Evolutionary conservation across 2,113 vertebrate genomes (phyloP).

Genomic region (Tetraodon nigroviridis): DNA sequence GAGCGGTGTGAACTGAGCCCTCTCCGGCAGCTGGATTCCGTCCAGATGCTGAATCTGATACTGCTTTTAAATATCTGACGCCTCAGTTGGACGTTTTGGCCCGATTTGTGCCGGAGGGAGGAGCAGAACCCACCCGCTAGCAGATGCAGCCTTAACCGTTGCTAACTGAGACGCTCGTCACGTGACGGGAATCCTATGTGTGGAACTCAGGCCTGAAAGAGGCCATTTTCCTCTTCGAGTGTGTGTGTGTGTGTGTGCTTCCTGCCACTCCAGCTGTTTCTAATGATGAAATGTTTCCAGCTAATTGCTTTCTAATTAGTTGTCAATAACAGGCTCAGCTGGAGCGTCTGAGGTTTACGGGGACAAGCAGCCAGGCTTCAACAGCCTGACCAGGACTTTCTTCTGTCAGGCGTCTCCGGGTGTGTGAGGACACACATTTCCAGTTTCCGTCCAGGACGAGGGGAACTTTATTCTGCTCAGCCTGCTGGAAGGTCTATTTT

Average conservation of each 20-base stretch:
- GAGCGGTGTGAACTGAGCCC: too few species aligned
- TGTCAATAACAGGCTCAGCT: constrained; percentile 75
- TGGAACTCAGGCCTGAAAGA: constrained; percentile 25
- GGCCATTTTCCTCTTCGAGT: constrained; percentile 31
- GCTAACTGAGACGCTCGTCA: too few species aligned
- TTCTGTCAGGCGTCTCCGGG: too few species aligned
- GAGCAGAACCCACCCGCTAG: too few species aligned
- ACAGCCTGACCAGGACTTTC: background rate
- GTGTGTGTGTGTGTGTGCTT: constrained; percentile 23
- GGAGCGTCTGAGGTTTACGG: constrained; percentile 61
- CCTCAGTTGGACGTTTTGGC: constrained; percentile 66
- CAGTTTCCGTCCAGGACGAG: too few species aligned
- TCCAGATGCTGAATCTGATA: constrained; percentile 57
- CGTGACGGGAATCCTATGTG: background rate
- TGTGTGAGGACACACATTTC: too few species aligned
- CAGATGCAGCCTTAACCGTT: too few species aligned
- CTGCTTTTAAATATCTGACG: constrained; percentile 53
- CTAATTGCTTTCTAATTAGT: constrained; percentile 76
- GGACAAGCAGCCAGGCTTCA: constrained; percentile 31
- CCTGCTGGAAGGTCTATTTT: background rate
- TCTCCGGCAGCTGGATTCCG: constrained; percentile 34
- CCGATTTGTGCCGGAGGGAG: too few species aligned
- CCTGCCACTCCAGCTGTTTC: constrained; percentile 63
- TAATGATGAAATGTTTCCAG: constrained; percentile 66
- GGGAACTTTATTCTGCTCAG: too few species aligned